Evolutionary conservation across 2,888 invertebrate species (phyloP).

Genomic region (Hyalella azteca): DNA sequence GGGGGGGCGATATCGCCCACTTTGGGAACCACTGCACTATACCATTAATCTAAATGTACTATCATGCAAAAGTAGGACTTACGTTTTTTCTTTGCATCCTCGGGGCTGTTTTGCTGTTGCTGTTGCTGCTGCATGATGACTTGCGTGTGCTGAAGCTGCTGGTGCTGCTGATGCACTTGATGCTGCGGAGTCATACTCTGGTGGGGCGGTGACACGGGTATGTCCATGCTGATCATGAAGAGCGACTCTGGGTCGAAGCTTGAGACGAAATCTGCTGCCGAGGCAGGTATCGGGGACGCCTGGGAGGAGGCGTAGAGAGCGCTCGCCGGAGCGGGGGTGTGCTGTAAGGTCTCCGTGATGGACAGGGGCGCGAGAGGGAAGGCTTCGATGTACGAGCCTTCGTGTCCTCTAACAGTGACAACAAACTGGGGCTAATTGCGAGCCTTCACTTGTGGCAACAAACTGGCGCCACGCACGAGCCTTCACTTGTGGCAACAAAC

Average conservation of each 20-base stretch:
- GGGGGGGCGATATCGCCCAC: too few species aligned
- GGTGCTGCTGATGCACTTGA: slow-evolving; percentile 21
- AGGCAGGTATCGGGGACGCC: not conserved
- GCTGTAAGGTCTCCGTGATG: slow-evolving; percentile 25
- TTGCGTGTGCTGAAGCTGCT: slow-evolving; percentile 7
- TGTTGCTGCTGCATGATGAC: not conserved
- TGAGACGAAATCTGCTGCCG: slow-evolving; percentile 13
- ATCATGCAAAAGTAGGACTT: too few species aligned
- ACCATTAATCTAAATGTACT: too few species aligned
- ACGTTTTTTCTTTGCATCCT: slow-evolving; percentile 56
- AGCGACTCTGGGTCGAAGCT: slow-evolving; percentile 49
- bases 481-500: too few species aligned
- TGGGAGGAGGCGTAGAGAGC: not conserved
- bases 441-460: too few species aligned
- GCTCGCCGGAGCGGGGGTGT: not conserved
- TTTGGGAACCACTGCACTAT: too few species aligned
- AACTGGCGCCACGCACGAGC: too few species aligned
- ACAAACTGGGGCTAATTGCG: too few species aligned
- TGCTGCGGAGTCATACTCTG: slow-evolving; percentile 40
- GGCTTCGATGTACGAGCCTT: slow-evolving; percentile 12
- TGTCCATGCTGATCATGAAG: slow-evolving; percentile 58
- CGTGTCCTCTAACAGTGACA: too few species aligned
- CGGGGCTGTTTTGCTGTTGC: slow-evolving; percentile 53
- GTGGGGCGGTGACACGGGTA: slow-evolving; percentile 53
- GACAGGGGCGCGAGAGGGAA: not conserved